A percentile compares a stretch with the other conserved stretches of the same genome.
These are phyloP conservation scores for Dreissena polymorpha DNA, from an alignment of 1,140 invertebrate genomes.

Conservation along the genomic window DNA sequence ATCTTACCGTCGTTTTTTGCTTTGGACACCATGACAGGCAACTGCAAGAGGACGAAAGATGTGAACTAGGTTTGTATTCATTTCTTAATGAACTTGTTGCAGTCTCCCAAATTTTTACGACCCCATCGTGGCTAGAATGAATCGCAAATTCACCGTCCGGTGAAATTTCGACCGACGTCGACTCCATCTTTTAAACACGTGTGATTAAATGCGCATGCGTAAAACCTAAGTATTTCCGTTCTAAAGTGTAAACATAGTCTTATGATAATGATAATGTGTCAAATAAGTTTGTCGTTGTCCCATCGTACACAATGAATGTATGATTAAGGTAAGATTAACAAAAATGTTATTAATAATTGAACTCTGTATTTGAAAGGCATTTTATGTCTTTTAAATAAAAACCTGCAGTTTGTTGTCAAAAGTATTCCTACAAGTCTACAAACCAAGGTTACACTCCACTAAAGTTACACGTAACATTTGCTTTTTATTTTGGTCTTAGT, in stretches of 20 bases:
- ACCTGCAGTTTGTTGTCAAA: too few species aligned
- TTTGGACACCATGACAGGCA: slow-evolving; percentile 49
- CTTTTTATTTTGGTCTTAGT: too few species aligned
- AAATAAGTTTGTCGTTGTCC: not conserved
- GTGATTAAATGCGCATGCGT: slow-evolving; percentile 37
- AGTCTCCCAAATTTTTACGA: slow-evolving; percentile 51
- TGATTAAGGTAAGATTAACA: too few species aligned
- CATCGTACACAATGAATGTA: too few species aligned
- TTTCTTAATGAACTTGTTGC: slow-evolving; percentile 29
- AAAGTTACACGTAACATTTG: too few species aligned
- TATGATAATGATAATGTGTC: not conserved
- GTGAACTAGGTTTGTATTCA: slow-evolving; percentile 51
- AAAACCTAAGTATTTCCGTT: too few species aligned
- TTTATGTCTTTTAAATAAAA: too few species aligned
- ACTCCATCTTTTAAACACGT: slow-evolving; percentile 50
- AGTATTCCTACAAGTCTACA: too few species aligned
- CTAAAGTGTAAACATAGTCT: not conserved
- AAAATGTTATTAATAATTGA: too few species aligned
- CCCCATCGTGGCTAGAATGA: slow-evolving; percentile 43
- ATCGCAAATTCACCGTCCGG: slow-evolving; percentile 28
- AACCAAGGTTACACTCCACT: too few species aligned
- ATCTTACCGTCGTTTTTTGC: not conserved
- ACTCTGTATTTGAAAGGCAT: too few species aligned
- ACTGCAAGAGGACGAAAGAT: slow-evolving; percentile 42
- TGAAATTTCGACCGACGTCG: slow-evolving; percentile 42